These are phyloP conservation scores for Tiliacea aurago DNA, from an alignment of 2,888 invertebrate species.

Conservation along the genomic window DNA sequence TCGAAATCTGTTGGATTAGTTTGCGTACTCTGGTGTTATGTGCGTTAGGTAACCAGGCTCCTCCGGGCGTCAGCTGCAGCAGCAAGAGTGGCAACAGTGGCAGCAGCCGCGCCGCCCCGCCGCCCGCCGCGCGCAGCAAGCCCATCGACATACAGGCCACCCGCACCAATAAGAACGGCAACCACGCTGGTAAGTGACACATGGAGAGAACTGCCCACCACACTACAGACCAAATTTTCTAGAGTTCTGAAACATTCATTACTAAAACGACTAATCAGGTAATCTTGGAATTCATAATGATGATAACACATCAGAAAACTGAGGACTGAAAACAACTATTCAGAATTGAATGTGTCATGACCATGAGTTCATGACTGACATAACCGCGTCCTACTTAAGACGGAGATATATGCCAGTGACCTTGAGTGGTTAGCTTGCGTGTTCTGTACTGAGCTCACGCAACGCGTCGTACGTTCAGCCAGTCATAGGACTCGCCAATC, in stretches of 20 bases:
- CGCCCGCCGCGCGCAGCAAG: conserved; percentile 77
- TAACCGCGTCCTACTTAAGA: too few species aligned
- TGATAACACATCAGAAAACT: not conserved
- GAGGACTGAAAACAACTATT: not conserved
- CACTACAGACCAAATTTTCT: not conserved
- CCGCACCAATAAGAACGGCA: conserved; percentile 56
- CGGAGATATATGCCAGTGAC: too few species aligned
- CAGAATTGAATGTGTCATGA: not conserved
- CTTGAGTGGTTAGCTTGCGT: too few species aligned
- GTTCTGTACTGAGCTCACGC: too few species aligned
- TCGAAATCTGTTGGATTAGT: conserved; percentile 25
- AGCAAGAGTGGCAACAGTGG: conserved; percentile 49
- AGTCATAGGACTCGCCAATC: too few species aligned
- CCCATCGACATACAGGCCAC: conserved; percentile 83
- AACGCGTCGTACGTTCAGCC: too few species aligned
- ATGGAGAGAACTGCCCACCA: not conserved
- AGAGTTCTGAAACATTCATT: not conserved
- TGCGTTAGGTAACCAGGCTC: conserved; percentile 59
- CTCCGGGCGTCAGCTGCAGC: conserved; percentile 43
- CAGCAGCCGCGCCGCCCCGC: conserved; percentile 48
- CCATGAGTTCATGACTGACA: too few species aligned
- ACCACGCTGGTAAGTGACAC: conserved; percentile 70
- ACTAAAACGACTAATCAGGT: not conserved
- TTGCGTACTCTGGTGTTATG: conserved; percentile 42
- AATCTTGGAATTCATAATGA: not conserved